Conservation (phyloP, 2,113 vertebrate species). For the Ictalurus furcatus region DNA sequence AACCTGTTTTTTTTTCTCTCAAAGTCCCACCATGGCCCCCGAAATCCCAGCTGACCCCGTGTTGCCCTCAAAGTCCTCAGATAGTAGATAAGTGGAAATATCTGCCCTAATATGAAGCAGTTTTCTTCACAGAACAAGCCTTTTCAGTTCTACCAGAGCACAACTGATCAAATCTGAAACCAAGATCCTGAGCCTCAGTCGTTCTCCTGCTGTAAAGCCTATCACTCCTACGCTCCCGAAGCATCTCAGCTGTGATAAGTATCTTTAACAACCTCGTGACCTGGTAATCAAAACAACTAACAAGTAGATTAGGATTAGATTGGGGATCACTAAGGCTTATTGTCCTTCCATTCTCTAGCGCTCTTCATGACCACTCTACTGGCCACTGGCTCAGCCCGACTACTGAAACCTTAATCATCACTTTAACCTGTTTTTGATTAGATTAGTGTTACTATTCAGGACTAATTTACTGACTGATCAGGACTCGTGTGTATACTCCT, state of each 20-base stretch:
- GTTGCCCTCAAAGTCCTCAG: neutral
- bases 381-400: neutral
- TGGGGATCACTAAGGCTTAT: constrained; percentile 59
- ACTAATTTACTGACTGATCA: too few relatives aligned
- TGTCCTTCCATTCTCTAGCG: neutral
- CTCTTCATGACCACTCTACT: neutral
- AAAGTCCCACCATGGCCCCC: constrained; percentile 14
- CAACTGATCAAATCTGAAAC: neutral
- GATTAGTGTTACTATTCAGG: too few relatives aligned
- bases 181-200: neutral
- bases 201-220: neutral
- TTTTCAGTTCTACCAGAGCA: neutral
- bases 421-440: neutral
- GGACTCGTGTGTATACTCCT: neutral
- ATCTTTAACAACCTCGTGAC: constrained; percentile 54
- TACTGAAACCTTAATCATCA: neutral
- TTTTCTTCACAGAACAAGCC: neutral
- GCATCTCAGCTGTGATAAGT: constrained; percentile 29
- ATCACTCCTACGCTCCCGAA: neutral
- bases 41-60: neutral
- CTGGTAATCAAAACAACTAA: constrained; percentile 64
- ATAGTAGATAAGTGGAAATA: neutral
- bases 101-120: neutral
- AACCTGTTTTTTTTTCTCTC: neutral
- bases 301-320: constrained; percentile 77